Evolutionary conservation across 2,888 invertebrate species (phyloP).

Genomic region (Poecilus cupreus): DNA sequence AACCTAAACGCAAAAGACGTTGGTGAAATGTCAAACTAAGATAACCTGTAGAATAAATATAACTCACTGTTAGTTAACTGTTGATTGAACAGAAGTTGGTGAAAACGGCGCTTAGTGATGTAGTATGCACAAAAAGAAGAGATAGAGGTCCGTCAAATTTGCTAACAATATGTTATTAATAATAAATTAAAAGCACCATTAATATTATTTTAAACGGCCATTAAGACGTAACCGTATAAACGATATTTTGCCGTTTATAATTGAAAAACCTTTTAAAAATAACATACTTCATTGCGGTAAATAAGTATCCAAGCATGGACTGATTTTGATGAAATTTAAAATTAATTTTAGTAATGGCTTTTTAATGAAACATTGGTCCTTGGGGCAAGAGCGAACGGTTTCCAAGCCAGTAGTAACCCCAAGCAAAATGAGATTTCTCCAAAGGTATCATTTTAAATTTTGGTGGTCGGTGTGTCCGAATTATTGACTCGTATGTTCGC

Average conservation of each 20-base stretch:
- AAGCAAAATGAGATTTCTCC: neutral
- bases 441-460: constrained; percentile 43
- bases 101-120: no score
- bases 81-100: no score
- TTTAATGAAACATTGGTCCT: constrained; percentile 42
- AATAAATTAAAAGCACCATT: neutral
- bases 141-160: no score
- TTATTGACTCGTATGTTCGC: constrained; percentile 11
- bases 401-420: neutral
- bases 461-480: constrained; percentile 9
- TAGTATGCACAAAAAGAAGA: no score
- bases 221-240: neutral
- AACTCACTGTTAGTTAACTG: no score
- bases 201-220: neutral
- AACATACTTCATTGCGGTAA: neutral
- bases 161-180: no score
- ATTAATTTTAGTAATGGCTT: constrained; percentile 48
- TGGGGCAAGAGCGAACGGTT: neutral
- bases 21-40: no score
- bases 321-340: constrained; percentile 41
- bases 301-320: neutral
- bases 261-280: constrained; percentile 2
- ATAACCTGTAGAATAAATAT: no score
- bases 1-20: no score
- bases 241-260: neutral